Evolutionary conservation across 2,888 invertebrate genomes (phyloP), one percentile per base, ranked within the genome.

Genomic region (Chorisops tibialis): DNA sequence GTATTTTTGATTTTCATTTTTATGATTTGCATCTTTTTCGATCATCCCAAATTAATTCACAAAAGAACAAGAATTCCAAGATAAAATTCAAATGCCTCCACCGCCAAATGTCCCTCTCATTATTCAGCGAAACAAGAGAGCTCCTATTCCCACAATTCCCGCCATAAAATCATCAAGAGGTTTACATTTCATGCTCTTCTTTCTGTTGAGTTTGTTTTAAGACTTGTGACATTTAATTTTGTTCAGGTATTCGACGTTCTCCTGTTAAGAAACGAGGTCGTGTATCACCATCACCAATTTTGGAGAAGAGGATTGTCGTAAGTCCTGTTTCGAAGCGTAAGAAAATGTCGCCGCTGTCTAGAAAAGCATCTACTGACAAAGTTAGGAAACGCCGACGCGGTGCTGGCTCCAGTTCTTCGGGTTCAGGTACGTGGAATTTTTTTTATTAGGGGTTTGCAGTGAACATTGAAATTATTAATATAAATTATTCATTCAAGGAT

Each of bases 331-430:
- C 21, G 2, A 75, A 76, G 41, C 73, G 76, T 18, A 76, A 75
- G 61, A 74, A 75, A 65, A 21, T 70, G 1, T 72, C 77, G 2
- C 30, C 58, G 4, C 18, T 56, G 21, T 39, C 54, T 11, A 39
- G 63, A 39, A 67, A 66, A 39, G 35, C 16, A 14, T 59, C 64
- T 18, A 35, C 38, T 14, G 51, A 56, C n/a, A 45, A 45, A 50
- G 19, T 24, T 14, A 38, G 59, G 6, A 54, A 59, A 45, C 49
- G 45, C 38, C 51, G 49, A 1, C 73, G 72, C 14, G 38, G 50
- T 12, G 72, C 71, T 30, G 74, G 73, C 39, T 75, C 78, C 6
- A 76, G 75, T 59, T 73, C 76, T 18, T 78, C 78, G 2, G 78
- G 72, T 49, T 74, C 78, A 60, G 77, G 77, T 77, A 67, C 9